Evolutionary conservation across 2,113 vertebrate species (phyloP).

Genomic region (Heterotilapia buettikoferi): DNA sequence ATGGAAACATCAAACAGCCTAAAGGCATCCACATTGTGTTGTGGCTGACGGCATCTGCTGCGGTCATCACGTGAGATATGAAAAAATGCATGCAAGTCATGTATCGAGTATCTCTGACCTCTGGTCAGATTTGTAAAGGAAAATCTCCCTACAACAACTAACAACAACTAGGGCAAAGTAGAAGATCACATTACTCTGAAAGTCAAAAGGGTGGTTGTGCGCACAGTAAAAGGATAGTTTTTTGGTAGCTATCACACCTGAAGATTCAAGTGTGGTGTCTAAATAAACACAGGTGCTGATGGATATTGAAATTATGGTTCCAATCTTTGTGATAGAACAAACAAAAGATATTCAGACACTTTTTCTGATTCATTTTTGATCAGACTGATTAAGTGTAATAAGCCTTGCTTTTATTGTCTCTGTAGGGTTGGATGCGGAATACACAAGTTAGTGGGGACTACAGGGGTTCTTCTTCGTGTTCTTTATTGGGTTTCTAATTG

Average conservation of each 20-base stretch:
- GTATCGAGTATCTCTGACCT: not conserved
- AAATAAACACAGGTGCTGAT: not conserved
- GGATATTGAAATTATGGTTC: not conserved
- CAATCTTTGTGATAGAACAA: not conserved
- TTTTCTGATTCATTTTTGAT: not conserved
- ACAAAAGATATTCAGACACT: not conserved
- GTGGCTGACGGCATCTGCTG: not conserved
- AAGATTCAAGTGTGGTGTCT: not conserved
- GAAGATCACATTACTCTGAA: not conserved
- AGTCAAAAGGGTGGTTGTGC: not conserved
- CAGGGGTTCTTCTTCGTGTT: not conserved
- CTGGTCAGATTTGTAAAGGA: not conserved
- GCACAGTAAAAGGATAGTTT: not conserved
- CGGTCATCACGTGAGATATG: not conserved
- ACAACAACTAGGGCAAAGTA: not conserved
- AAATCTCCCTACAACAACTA: not conserved
- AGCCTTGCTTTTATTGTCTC: not conserved
- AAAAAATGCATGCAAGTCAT: not conserved
- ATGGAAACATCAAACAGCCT: not conserved
- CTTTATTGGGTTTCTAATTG: not conserved
- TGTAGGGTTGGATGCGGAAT: not conserved
- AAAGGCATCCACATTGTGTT: not conserved
- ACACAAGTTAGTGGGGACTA: not conserved
- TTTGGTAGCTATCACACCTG: not conserved
- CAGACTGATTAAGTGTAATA: not conserved